phyloP scores from a whole-genome alignment of 2,113 vertebrate species.

The Microcebus griseorufus region DNA sequence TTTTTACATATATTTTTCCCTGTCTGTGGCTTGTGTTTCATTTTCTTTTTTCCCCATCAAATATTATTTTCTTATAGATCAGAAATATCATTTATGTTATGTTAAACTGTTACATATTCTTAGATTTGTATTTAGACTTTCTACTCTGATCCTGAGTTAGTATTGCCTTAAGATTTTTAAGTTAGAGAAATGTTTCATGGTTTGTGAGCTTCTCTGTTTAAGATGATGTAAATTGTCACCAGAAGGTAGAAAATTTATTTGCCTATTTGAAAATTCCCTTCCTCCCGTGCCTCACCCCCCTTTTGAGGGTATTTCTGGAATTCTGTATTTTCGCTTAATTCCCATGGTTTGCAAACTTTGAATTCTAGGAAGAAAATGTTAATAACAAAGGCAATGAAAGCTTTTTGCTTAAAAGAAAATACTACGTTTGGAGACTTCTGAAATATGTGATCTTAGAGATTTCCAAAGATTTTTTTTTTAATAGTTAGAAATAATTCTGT shows the following conservation, averaged over 20 bases:
- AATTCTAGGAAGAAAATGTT: neutral
- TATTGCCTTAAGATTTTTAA: neutral
- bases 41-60: neutral
- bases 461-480: neutral
- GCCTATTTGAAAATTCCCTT: neutral
- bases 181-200: neutral
- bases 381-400: neutral
- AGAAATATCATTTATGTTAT: neutral
- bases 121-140: neutral
- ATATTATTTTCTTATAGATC: neutral
- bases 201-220: neutral
- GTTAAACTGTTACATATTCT: conserved; percentile 5
- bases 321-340: neutral
- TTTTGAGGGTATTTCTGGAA: neutral
- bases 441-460: neutral
- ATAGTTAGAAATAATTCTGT: neutral
- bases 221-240: neutral
- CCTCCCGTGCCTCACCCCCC: neutral
- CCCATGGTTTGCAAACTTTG: neutral
- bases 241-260: neutral
- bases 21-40: neutral
- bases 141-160: neutral
- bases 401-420: neutral
- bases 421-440: conserved; percentile 1
- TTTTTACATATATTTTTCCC: neutral